Base-by-base conservation (phyloP, 2,113 vertebrate species). In the Pelecanoides urinatrix region DNA sequence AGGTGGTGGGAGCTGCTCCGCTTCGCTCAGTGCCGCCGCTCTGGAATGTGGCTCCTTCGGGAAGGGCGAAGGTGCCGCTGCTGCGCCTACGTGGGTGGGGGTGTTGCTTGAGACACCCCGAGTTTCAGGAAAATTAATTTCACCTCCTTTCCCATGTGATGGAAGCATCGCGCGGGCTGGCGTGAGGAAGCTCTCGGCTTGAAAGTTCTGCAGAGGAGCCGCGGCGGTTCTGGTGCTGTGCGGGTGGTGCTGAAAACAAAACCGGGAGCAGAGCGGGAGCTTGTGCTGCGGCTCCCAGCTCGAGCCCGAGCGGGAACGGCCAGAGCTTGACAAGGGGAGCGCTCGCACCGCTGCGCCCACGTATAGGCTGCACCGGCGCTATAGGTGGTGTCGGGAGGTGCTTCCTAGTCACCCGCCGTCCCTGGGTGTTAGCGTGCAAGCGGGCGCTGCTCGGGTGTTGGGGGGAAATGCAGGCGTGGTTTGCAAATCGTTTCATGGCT, bases 391-490 rank as follows among this genome's bases (percentile, higher is more conserved):
- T 2, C 42, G 9, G 74, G 70, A 63, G 34, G 10, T 21, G 44
- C 30, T 42, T 38, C 9, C 27, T 11, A 3, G 44, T 53, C 38
- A 2, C 50, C 0, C 59, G 30, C 47, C 0, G 1, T 13, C 3
- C 65, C 10, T 8, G n/a, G 42, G 75, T 1, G 5, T 23, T 12
- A 3, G 15, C 2, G 10, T 8, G 61, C 7, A 1, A 7, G 61
- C 1, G 15, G 21, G 34, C 9, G 26, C 45, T n/a, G 45, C 34
- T 7, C 6, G 0, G 34, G 38, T 3, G 19, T 2, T 9, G 1
- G 52, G 32, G 27, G 38, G 18, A 25, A 19, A 9, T 3, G 26
- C 38, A 12, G 55, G 2, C 2, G 6, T 12, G 40, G 27, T 18
- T 17, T n/a, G 61, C 26, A 27, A 17, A 25, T 3, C 7, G 44